These are phyloP conservation scores for Chrysodeixis includens DNA, from an alignment of 2,888 invertebrate genomes.

Conservation along the genomic window DNA sequence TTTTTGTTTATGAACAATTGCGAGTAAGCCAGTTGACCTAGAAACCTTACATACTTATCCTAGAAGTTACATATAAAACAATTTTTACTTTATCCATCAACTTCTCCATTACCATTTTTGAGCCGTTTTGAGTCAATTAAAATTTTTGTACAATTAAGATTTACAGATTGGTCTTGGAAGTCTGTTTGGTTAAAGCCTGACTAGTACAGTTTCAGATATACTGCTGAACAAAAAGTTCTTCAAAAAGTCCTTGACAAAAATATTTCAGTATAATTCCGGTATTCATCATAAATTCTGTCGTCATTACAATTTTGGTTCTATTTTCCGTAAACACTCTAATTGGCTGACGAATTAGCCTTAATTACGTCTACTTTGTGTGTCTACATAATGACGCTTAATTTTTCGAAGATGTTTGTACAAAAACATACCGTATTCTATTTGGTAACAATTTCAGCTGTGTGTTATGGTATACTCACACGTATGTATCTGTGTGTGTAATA, in stretches of 20 bases:
- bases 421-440: not conserved
- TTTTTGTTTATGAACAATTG: not conserved
- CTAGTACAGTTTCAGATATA: too few species aligned
- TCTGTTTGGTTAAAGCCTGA: too few species aligned
- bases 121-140: too few species aligned
- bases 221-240: not conserved
- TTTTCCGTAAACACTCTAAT: not conserved
- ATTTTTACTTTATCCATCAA: too few species aligned
- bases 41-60: too few species aligned
- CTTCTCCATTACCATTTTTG: too few species aligned
- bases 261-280: not conserved
- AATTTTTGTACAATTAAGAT: too few species aligned
- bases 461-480: too few species aligned
- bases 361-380: slow-evolving; percentile 2
- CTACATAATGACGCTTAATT: slow-evolving; percentile 4
- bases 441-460: too few species aligned
- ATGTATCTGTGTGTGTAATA: too few species aligned
- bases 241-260: not conserved
- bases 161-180: too few species aligned
- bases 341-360: slow-evolving; percentile 4
- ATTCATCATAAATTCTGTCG: not conserved
- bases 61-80: too few species aligned
- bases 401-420: not conserved
- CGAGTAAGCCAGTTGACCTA: not conserved
- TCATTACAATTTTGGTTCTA: not conserved